Evolutionary conservation across 2,113 vertebrate genomes (phyloP), one percentile per base, ranked within the genome.

Genomic region (Sinocyclocheilus anshuiensis): DNA sequence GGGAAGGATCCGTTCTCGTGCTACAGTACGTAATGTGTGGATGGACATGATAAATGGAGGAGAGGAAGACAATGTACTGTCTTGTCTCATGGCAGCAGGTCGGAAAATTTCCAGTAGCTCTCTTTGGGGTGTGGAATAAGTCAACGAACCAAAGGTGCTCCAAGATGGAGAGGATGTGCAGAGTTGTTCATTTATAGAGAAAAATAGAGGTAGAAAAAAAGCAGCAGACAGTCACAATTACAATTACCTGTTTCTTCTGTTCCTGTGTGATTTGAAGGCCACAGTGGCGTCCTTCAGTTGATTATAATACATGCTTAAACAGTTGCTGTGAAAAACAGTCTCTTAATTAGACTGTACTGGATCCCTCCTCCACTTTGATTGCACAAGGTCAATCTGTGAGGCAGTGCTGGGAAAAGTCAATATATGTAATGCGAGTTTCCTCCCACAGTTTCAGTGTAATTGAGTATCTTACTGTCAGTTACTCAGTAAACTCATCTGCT

Each of bases 351-450:
- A 69, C 4, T 50, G 11, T 50, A 16, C 45, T 15, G 45, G 24
- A 82, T 53, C 59, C 15, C 45, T 48, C 22, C 11, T 57, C 65
- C 20, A 13, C 36, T 79, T 45, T 75, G 53, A 59, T 72, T 89
- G 84, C 36, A 84, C 90, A 87, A 91, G 91, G 91, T 92, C 91
- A 90, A 55, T 59, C 74, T 81, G 13, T 67, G 15, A 57, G 29
- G 67, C 80, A 26, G 63, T 91, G 67, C 92, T 94, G 91, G 93
- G 93, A 93, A 94, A 93, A 93, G 93, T 95, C 92, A 94, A 94
- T 39, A 94, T 33, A 33, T 33, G 29, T 33, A 33, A 33, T 33
- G 53, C 33, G 33, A 65, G 53, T 65, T 79, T 85, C 86, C 83
- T 87, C 72, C 78, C 63, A 55, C 22, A 81, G 67, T 78, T n/a